Conservation (phyloP, 2,888 invertebrate species). For the Unio pictorum region DNA sequence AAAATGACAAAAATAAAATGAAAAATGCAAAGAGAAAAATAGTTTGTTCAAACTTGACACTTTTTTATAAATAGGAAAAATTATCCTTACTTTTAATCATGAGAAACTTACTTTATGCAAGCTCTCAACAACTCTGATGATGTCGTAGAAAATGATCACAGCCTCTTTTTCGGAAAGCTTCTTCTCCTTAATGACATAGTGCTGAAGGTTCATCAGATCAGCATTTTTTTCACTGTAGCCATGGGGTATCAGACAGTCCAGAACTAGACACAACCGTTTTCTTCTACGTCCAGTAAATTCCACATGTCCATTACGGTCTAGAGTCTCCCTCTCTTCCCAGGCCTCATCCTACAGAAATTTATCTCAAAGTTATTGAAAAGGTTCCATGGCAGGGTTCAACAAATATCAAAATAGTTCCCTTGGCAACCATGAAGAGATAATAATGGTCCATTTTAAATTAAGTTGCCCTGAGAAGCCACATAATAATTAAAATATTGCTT, state of each 20-base stretch:
- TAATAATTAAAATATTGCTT: too few species aligned
- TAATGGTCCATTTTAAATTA: too few species aligned
- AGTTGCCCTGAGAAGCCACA: too few species aligned
- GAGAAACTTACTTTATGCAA: slow-evolving; percentile 78
- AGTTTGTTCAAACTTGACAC: background rate
- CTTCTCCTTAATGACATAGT: slow-evolving; percentile 84
- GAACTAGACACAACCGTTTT: slow-evolving; percentile 79
- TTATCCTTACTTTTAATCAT: background rate
- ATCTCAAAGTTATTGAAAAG: too few species aligned
- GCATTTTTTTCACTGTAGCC: slow-evolving; percentile 76
- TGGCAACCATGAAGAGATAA: too few species aligned
- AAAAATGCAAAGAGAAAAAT: background rate
- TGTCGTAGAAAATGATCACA: slow-evolving; percentile 82
- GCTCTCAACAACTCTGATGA: slow-evolving; percentile 81
- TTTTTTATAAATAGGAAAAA: background rate
- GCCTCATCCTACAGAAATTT: slow-evolving; percentile 77
- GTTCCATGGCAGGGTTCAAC: too few species aligned
- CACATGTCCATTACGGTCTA: slow-evolving; percentile 69
- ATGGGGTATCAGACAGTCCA: slow-evolving; percentile 83
- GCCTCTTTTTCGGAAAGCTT: slow-evolving; percentile 83
- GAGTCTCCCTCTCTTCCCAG: slow-evolving; percentile 77
- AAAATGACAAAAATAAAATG: too few species aligned
- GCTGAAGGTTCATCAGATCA: slow-evolving; percentile 62
- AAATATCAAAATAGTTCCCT: background rate
- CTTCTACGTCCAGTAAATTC: slow-evolving; percentile 67